These are phyloP conservation scores for Neomorphus geoffroyi DNA, from an alignment of 2,797 vertebrate genomes.

Conservation along the genomic window DNA sequence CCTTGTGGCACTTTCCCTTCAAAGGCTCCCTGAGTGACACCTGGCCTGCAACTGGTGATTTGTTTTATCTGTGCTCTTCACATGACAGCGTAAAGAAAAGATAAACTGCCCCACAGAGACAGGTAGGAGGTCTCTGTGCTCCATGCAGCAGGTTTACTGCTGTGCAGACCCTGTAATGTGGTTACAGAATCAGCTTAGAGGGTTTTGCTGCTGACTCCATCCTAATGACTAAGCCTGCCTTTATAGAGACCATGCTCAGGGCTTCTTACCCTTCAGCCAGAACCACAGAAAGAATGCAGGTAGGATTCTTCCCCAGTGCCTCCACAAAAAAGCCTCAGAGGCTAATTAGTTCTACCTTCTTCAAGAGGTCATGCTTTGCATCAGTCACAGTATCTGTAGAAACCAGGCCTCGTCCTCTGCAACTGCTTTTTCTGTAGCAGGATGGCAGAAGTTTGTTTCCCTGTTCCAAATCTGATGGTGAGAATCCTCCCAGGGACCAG, in stretches of 20 bases:
- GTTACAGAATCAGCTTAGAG: neutral
- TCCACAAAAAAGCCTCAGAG: neutral
- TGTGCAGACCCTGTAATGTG: neutral
- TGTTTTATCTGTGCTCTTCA: neutral
- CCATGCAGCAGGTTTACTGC: neutral
- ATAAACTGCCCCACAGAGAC: neutral
- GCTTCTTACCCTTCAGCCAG: neutral
- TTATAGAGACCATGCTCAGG: neutral
- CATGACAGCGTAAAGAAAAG: neutral
- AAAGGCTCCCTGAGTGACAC: neutral
- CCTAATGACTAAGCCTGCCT: neutral
- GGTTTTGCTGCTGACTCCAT: constrained; percentile 2
- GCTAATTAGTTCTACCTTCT: neutral
- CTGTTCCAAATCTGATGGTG: neutral
- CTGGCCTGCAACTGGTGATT: neutral
- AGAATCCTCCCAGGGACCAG: neutral
- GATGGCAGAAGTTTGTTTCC: neutral
- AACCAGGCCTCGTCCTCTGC: neutral
- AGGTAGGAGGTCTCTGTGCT: neutral
- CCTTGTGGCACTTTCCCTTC: neutral
- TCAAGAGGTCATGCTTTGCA: neutral
- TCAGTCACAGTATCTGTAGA: neutral
- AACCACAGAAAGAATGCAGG: neutral
- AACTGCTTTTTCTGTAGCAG: neutral
- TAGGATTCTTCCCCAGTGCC: neutral